Evolutionary conservation across 2,113 vertebrate genomes (phyloP).

Genomic region (Aphyosemion australe): DNA sequence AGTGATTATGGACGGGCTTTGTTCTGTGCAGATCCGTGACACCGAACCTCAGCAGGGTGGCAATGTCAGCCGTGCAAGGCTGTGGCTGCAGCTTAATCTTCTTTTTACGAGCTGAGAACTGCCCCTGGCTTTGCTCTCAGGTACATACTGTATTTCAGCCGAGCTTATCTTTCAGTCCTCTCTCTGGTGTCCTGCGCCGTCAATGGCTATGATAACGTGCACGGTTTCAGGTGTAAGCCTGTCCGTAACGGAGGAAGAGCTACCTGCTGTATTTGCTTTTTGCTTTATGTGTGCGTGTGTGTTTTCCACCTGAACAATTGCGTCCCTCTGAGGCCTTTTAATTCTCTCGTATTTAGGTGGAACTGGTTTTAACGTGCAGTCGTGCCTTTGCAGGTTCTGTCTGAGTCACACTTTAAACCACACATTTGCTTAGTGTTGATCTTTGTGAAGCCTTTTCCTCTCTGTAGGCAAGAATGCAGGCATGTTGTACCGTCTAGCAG

Average conservation of each 20-base stretch:
- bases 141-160: constrained; percentile 60
- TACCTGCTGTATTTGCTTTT: not conserved
- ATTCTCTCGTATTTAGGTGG: constrained; percentile 2
- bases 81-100: constrained; percentile 42
- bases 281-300: not conserved
- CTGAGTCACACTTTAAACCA: constrained; percentile 28
- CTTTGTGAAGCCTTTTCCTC: constrained; percentile 10
- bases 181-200: constrained; percentile 38
- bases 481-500: constrained; percentile 13
- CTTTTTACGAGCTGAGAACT: constrained; percentile 25
- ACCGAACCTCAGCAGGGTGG: constrained; percentile 37
- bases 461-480: constrained; percentile 4
- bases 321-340: not conserved
- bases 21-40: constrained; percentile 52
- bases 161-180: constrained; percentile 52
- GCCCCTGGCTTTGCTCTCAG: constrained; percentile 45
- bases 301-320: not conserved
- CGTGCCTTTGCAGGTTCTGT: constrained; percentile 33
- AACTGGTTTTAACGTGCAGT: constrained; percentile 10
- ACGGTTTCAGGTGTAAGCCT: constrained; percentile 35
- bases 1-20: constrained; percentile 44
- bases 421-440: constrained; percentile 11
- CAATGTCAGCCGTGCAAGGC: constrained; percentile 18
- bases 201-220: constrained; percentile 28
- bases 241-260: not conserved